Conservation (phyloP, 2,113 vertebrate species). For the Passerina amoena region DNA sequence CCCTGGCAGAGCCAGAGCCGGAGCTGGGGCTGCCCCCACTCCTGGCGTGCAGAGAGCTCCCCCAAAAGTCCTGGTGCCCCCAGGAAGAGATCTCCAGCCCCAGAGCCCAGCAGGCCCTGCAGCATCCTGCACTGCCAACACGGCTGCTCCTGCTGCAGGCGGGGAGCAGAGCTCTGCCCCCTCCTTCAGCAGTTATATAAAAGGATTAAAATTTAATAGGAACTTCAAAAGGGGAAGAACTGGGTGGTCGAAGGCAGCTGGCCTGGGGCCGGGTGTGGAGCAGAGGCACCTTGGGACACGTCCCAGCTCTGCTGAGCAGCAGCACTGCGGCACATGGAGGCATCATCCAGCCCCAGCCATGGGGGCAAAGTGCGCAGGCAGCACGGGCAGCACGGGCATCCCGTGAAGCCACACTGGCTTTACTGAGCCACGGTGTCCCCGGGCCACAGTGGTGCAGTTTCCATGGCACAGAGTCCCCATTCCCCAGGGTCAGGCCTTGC, state of each 20-base stretch:
- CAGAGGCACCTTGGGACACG: background rate
- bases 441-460: accelerated
- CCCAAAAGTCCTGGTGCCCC: background rate
- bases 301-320: background rate
- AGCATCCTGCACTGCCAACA: background rate
- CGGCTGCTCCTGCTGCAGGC: background rate
- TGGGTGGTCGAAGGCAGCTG: background rate
- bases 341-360: accelerated
- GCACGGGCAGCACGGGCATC: accelerated
- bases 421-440: accelerated
- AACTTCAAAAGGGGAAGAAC: constrained; percentile 6
- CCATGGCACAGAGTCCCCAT: accelerated
- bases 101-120: background rate
- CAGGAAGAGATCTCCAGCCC: accelerated
- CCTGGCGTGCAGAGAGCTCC: background rate
- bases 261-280: accelerated
- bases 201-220: constrained; percentile 14
- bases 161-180: constrained; percentile 11
- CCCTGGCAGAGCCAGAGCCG: background rate
- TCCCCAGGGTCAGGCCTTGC: background rate
- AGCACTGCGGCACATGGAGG: background rate
- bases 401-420: accelerated
- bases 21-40: background rate
- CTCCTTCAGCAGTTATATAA: constrained; percentile 23
- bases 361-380: background rate